Conservation (phyloP, 2,113 vertebrate species). For the Megaptera novaeangliae region DNA sequence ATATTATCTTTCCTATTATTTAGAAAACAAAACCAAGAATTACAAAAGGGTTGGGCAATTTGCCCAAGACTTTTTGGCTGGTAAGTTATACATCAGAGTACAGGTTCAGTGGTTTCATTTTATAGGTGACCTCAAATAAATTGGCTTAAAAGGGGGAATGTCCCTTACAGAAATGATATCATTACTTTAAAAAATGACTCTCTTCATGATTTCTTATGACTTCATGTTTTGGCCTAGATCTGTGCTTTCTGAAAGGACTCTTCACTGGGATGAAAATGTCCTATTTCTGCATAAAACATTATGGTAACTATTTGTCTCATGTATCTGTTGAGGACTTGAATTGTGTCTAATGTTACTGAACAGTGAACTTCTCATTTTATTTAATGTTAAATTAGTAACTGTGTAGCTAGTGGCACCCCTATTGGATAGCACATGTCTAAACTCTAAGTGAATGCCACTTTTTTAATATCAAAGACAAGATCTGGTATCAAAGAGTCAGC, state of each 20-base stretch:
- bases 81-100: no score
- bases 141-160: neutral
- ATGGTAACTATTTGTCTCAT: neutral
- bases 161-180: neutral
- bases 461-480: neutral
- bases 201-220: neutral
- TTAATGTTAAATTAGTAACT: neutral
- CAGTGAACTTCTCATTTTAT: neutral
- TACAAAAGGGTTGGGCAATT: neutral
- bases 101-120: neutral
- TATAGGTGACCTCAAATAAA: neutral
- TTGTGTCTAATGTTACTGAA: neutral
- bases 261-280: neutral
- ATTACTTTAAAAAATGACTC: neutral
- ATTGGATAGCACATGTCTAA: neutral
- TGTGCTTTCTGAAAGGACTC: neutral
- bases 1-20: neutral
- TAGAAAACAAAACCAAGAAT: neutral
- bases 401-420: neutral
- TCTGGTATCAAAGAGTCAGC: neutral
- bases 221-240: neutral
- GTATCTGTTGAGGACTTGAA: neutral
- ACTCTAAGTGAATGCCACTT: neutral
- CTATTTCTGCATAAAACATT: neutral
- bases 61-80: neutral